Conservation (phyloP, 2,888 invertebrate genomes). For the Trachelus tabidus region DNA sequence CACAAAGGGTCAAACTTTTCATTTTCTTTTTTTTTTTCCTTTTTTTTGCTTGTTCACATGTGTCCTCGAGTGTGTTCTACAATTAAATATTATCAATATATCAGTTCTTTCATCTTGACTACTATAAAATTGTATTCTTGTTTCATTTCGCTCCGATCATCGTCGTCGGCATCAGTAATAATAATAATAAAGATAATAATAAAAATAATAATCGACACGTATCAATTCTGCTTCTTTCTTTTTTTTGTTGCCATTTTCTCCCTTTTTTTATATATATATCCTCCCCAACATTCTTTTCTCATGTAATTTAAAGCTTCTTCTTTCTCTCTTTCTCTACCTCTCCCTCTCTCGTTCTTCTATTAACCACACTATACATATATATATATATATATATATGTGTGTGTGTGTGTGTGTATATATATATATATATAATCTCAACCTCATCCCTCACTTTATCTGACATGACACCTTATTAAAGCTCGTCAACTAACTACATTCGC, state of each 20-base stretch:
- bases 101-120: slow-evolving; percentile 68
- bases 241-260: slow-evolving; percentile 12
- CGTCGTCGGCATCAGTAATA: slow-evolving; percentile 2
- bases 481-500: not conserved
- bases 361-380: not conserved
- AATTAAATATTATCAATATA: slow-evolving; percentile 68
- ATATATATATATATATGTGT: too few relatives aligned
- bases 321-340: not conserved
- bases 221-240: slow-evolving; percentile 11
- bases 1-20: slow-evolving; percentile 60
- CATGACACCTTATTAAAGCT: not conserved
- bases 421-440: not conserved
- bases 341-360: not conserved
- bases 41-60: slow-evolving; percentile 9
- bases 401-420: too few relatives aligned
- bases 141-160: slow-evolving; percentile 45
- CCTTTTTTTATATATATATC: slow-evolving; percentile 25
- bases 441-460: not conserved
- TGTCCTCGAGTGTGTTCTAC: slow-evolving; percentile 30
- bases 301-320: slow-evolving; percentile 24
- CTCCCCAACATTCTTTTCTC: slow-evolving; percentile 25
- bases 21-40: slow-evolving; percentile 17
- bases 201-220: not conserved
- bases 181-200: not conserved
- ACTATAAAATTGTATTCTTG: slow-evolving; percentile 63